A percentile compares a stretch with the other conserved stretches of the same genome.
These are phyloP conservation scores for Enteromius fasciolatus DNA, from an alignment of 2,797 vertebrate genomes.

Conservation along the genomic window DNA sequence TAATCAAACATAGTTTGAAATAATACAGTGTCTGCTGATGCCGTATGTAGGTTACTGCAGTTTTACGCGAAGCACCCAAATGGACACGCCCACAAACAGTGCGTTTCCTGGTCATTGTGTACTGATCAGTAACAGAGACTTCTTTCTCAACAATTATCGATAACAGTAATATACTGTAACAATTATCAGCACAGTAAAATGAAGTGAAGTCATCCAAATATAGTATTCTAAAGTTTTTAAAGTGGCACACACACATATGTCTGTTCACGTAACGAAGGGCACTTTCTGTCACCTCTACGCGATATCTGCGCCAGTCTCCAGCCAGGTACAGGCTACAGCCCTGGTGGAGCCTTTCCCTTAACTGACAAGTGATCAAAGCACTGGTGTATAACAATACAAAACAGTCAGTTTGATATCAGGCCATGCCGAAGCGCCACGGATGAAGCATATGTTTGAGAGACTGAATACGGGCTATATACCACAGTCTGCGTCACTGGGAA, in stretches of 20 bases:
- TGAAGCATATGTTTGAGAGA: not conserved
- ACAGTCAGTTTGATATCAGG: slow-evolving; percentile 16
- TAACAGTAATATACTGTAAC: too few species aligned
- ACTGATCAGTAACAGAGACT: not conserved
- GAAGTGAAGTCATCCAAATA: not conserved
- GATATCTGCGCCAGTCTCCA: slow-evolving; percentile 26
- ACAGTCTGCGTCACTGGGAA: not conserved
- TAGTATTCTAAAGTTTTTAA: not conserved
- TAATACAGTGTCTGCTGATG: not conserved
- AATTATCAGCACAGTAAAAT: not conserved
- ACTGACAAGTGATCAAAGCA: slow-evolving; percentile 50
- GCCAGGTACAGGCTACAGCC: slow-evolving; percentile 26
- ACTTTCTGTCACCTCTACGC: slow-evolving; percentile 42
- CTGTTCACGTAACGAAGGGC: slow-evolving; percentile 28
- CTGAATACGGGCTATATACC: not conserved
- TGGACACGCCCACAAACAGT: slow-evolving; percentile 10
- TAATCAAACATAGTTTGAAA: not conserved
- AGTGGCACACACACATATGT: not conserved
- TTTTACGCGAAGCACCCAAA: not conserved
- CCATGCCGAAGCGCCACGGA: not conserved
- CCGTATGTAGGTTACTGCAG: not conserved
- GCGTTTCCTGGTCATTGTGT: not conserved
- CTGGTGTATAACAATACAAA: slow-evolving; percentile 53
- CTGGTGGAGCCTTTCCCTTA: slow-evolving; percentile 41
- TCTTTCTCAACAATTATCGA: not conserved